Evolutionary conservation across 2,113 vertebrate genomes (phyloP), one percentile per base, ranked within the genome.

Genomic region (Ornithorhynchus anatinus): DNA sequence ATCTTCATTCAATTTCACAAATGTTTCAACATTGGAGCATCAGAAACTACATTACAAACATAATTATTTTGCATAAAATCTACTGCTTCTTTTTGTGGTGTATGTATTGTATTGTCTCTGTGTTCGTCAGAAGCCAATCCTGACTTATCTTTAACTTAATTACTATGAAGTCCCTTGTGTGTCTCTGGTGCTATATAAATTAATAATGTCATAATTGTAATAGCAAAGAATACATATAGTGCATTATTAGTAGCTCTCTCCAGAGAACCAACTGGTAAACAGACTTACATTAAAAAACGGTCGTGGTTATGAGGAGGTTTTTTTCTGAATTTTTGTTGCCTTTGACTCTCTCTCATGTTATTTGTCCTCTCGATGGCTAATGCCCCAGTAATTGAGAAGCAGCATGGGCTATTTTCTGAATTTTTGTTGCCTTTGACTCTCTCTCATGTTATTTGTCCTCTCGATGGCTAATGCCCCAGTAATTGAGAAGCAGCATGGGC

Each of bases 111-210:
- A n/a, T n/a, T n/a, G n/a, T n/a, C n/a, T n/a, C n/a, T n/a, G n/a
- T n/a, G n/a, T n/a, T n/a, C n/a, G 40, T 71, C 22, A 14, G 32
- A 74, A 62, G 43, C 31, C 20, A 50, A 54, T 37, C 33, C 65
- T 33, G 22, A 45, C 53, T 52, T 72, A 33, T 59, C 50, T 77
- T 52, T 59, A 69, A 50, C 65, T 80, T 77, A 79, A 73, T 64
- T 71, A 59, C 57, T 42, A 25, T 38, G 42, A 61, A 29, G 40
- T 67, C 50, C 56, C 43, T 13, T 2, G 33, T 69, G 42, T 54
- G 57, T 71, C 50, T 48, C 6, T 20, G 20, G 38, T 45, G 31
- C 54, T 56, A 12, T 45, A 50, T 63, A 52, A 63, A 70, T 80
- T 61, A 80, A 81, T 58, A 81, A 72, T 8, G 38, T 23, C 43